phyloP scores from a whole-genome alignment of 92 coral and sea anemone species.

The Parazoanthus atlanticus region DNA sequence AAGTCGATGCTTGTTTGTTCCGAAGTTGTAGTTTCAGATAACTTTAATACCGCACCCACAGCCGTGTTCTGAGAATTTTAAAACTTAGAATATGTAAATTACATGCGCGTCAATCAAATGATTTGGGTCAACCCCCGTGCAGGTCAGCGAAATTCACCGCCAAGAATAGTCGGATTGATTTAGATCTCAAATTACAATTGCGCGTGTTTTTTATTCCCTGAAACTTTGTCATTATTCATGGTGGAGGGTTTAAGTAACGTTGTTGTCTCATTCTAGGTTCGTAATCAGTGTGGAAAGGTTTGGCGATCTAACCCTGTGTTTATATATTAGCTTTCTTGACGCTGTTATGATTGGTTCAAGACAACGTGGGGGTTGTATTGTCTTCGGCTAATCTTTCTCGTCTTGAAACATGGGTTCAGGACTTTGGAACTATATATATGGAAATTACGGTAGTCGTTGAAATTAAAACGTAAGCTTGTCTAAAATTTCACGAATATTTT shows the following conservation, averaged over 20 bases:
- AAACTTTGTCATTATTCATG: background rate
- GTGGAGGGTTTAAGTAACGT: background rate
- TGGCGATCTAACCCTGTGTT: background rate
- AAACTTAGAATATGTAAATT: background rate
- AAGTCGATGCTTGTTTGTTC: background rate
- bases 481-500: background rate
- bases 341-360: background rate
- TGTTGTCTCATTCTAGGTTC: background rate
- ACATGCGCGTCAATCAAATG: conserved; percentile 13
- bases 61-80: conserved; percentile 12
- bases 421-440: background rate
- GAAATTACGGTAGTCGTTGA: background rate
- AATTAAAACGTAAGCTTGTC: background rate
- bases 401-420: background rate
- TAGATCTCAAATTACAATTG: background rate
- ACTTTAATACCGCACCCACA: background rate
- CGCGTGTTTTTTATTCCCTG: background rate
- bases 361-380: background rate
- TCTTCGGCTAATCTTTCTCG: background rate
- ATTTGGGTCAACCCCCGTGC: background rate
- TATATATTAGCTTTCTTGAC: background rate
- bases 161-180: background rate
- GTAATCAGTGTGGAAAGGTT: background rate
- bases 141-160: background rate
- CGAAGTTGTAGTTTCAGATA: background rate